Evolutionary conservation across 2,113 vertebrate species (phyloP).

Genomic region (Gasterosteus nipponicus): DNA sequence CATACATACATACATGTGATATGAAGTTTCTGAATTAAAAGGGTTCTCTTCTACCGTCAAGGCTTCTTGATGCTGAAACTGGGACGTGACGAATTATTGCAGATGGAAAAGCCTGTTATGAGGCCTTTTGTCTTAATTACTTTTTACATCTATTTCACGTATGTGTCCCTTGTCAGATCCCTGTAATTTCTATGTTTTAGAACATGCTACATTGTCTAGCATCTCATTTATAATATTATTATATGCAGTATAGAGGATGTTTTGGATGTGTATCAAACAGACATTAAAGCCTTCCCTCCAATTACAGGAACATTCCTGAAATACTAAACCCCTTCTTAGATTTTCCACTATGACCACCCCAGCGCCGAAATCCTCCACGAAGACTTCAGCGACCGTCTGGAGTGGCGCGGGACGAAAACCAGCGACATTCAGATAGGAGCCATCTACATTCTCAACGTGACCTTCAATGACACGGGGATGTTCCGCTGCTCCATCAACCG

Average conservation of each 20-base stretch:
- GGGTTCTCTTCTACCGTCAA: background rate
- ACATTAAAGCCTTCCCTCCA: background rate
- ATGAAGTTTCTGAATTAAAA: background rate
- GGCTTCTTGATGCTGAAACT: background rate
- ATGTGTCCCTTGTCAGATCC: background rate
- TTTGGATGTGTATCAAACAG: background rate
- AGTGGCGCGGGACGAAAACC: constrained; percentile 84
- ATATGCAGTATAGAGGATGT: background rate
- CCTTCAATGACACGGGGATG: constrained; percentile 84
- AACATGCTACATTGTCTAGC: background rate
- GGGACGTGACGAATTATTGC: background rate
- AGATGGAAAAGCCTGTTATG: background rate
- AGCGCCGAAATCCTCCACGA: constrained; percentile 71
- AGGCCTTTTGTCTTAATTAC: background rate
- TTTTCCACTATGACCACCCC: constrained; percentile 84
- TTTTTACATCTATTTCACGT: background rate
- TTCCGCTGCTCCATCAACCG: constrained; percentile 86
- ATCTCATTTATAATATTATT: background rate
- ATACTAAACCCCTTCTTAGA: constrained; percentile 70
- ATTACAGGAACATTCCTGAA: background rate
- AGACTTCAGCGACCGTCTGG: constrained; percentile 78
- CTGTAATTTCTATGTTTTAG: background rate
- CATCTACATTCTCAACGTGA: constrained; percentile 84
- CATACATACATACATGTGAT: no score
- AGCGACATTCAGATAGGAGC: constrained; percentile 85